Evolutionary conservation across 2,113 vertebrate species (phyloP).

Genomic region (Laterallus jamaicensis): DNA sequence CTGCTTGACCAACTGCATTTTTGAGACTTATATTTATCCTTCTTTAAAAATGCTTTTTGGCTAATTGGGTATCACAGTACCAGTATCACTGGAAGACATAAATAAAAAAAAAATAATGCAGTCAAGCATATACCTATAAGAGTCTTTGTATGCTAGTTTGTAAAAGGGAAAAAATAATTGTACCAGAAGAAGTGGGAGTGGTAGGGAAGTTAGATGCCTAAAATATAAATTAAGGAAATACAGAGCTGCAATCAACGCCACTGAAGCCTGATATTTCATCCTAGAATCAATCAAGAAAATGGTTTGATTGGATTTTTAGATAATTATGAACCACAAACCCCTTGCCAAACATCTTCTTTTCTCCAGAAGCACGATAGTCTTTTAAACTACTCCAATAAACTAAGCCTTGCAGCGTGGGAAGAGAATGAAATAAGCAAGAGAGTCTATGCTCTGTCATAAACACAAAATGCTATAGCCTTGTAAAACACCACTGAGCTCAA

Average conservation of each 20-base stretch:
- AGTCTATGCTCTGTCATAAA: not conserved
- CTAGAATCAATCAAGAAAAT: constrained; percentile 15
- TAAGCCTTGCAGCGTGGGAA: not conserved
- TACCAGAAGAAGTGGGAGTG: not conserved
- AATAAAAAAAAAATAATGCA: not conserved
- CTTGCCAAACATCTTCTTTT: not conserved
- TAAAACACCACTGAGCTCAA: not conserved
- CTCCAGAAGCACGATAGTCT: not conserved
- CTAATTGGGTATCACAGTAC: not conserved
- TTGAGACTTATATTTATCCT: not conserved
- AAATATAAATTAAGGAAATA: constrained; percentile 13
- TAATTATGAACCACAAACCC: not conserved
- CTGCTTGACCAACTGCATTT: not conserved
- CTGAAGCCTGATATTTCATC: not conserved
- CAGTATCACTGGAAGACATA: not conserved
- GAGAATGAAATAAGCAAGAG: not conserved
- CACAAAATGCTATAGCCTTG: not conserved
- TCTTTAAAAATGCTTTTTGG: not conserved
- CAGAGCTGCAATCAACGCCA: not conserved
- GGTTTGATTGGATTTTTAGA: constrained; percentile 22
- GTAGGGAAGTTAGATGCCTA: not conserved
- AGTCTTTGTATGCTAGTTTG: not conserved
- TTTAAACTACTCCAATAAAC: constrained; percentile 1
- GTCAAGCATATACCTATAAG: not conserved
- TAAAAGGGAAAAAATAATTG: not conserved